Evolutionary conservation across 2,113 vertebrate genomes (phyloP).

Genomic region (Notarius quadriscutis): DNA sequence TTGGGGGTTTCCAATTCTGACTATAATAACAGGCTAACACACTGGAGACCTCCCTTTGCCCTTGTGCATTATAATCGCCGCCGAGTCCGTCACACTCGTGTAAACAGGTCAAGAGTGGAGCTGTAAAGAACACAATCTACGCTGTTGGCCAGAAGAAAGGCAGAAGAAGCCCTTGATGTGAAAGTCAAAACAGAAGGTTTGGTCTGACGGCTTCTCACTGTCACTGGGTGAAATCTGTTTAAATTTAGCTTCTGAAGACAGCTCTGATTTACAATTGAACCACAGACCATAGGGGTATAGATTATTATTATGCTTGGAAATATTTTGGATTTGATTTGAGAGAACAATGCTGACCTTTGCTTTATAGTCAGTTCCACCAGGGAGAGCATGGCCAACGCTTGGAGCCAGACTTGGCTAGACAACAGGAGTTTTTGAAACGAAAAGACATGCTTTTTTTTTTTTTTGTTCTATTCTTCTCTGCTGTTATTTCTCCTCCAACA

Average conservation of each 20-base stretch:
- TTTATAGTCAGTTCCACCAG: constrained; percentile 47
- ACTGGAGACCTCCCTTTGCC: constrained; percentile 49
- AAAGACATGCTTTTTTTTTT: constrained; percentile 25
- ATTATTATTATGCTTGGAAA: constrained; percentile 50
- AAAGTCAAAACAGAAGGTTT: constrained; percentile 49
- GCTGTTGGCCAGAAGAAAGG: constrained; percentile 48
- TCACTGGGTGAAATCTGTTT: constrained; percentile 50
- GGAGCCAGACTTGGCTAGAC: constrained; percentile 48
- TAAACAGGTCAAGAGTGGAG: constrained; percentile 54
- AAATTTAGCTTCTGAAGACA: constrained; percentile 47
- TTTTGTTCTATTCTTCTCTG: constrained; percentile 37
- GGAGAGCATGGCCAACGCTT: constrained; percentile 32
- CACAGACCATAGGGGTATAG: constrained; percentile 46
- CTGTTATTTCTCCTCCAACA: constrained; percentile 36
- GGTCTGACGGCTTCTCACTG: constrained; percentile 47
- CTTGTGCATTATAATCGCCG: constrained; percentile 40
- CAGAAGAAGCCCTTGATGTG: constrained; percentile 50
- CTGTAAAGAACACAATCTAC: constrained; percentile 53
- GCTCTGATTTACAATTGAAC: constrained; percentile 43
- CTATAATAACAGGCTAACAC: constrained; percentile 56
- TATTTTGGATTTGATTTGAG: constrained; percentile 55
- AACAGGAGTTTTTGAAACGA: constrained; percentile 40
- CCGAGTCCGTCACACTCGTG: constrained; percentile 47
- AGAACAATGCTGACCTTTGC: constrained; percentile 50
- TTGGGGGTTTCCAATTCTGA: constrained; percentile 49